Evolutionary conservation across 37 sponge, comb jelly and placozoan genomes (phyloP).

Genomic region (Theonella swinhoei): DNA sequence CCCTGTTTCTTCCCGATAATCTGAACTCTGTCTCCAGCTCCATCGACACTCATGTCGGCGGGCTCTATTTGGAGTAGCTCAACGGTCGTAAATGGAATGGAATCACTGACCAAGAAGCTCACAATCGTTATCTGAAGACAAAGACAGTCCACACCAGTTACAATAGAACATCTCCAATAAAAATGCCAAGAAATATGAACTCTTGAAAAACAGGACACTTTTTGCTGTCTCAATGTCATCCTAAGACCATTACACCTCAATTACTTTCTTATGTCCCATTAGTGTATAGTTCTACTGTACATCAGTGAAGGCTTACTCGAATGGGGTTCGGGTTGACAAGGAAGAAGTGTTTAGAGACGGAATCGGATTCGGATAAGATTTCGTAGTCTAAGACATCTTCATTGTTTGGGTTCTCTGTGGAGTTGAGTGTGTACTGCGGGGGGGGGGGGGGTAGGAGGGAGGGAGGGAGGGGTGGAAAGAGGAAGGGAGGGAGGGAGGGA

Average conservation of each 20-base stretch:
- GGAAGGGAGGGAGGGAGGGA: no score
- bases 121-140: constrained; percentile 21
- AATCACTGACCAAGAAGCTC: constrained; percentile 19
- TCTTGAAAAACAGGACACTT: no score
- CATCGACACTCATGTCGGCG: not conserved
- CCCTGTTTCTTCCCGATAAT: not conserved
- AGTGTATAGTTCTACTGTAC: no score
- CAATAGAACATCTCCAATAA: not conserved
- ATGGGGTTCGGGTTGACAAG: constrained; percentile 80
- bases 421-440: not conserved
- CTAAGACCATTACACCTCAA: no score
- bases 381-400: constrained; percentile 80
- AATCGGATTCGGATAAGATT: constrained; percentile 27
- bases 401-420: constrained; percentile 27
- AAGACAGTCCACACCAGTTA: constrained; percentile 7
- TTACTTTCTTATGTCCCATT: no score
- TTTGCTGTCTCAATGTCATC: no score
- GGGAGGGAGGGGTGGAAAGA: not conserved
- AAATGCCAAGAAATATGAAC: no score
- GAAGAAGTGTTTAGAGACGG: constrained; percentile 47
- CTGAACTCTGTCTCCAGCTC: not conserved
- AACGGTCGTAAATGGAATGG: constrained; percentile 22
- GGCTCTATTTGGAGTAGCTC: constrained; percentile 38
- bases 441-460: not conserved
- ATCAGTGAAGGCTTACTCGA: constrained; percentile 56